Conservation (phyloP, 2,888 invertebrate species). For the Eupelmus urozonus region DNA sequence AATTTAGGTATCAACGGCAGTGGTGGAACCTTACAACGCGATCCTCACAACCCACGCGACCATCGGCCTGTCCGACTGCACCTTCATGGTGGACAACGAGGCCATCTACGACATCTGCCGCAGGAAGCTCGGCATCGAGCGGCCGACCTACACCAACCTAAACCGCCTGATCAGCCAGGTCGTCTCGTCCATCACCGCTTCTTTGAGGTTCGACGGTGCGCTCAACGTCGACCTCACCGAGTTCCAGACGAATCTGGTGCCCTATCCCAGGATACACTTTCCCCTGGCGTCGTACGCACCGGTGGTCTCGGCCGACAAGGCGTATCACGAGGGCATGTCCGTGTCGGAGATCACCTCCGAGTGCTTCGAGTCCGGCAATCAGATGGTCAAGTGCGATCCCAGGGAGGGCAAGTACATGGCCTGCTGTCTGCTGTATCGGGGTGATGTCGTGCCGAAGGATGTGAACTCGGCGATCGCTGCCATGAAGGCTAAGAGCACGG, state of each 20-base stretch:
- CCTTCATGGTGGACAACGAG: constrained; percentile 97
- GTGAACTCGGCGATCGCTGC: constrained; percentile 90
- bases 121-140: constrained; percentile 88
- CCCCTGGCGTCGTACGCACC: constrained; percentile 85
- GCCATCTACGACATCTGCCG: constrained; percentile 97
- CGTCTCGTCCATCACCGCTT: constrained; percentile 81
- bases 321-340: constrained; percentile 86
- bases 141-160: constrained; percentile 90
- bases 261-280: constrained; percentile 83
- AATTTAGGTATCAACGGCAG: constrained; percentile 89
- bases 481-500: constrained; percentile 86
- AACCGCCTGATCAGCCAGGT: constrained; percentile 89
- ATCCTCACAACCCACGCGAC: constrained; percentile 94
- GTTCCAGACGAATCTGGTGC: constrained; percentile 90
- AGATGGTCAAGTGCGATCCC: constrained; percentile 94
- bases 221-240: constrained; percentile 93
- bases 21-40: constrained; percentile 96
- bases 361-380: constrained; percentile 92
- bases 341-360: constrained; percentile 91
- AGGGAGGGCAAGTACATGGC: constrained; percentile 93
- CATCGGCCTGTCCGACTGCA: constrained; percentile 91
- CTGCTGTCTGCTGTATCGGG: constrained; percentile 90
- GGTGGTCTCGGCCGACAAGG: constrained; percentile 85
- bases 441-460: constrained; percentile 94
- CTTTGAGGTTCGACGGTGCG: constrained; percentile 82